Conservation (phyloP, 1,140 invertebrate genomes). For the Heliconius nattereri region DNA sequence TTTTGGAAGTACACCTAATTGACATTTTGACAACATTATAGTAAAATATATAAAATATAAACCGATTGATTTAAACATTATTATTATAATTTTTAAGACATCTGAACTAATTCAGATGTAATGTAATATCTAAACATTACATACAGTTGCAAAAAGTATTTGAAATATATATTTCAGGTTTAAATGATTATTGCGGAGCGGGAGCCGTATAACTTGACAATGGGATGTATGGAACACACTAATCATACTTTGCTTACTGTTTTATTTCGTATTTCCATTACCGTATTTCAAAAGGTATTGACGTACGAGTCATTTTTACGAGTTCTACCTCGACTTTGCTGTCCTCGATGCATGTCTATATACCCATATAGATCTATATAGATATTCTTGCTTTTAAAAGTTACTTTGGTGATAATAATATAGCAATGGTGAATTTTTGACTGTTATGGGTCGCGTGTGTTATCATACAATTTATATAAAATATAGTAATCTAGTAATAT, state of each 20-base stretch:
- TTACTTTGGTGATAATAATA: conserved; percentile 15
- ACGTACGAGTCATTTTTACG: conserved; percentile 78
- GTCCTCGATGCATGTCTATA: conserved; percentile 17
- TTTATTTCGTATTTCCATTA: conserved; percentile 81
- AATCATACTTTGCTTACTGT: conserved; percentile 80
- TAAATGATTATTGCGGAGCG: conserved; percentile 65
- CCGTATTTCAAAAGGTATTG: conserved; percentile 80
- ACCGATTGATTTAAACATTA: too few species aligned
- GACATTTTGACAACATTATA: too few species aligned
- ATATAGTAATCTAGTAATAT: too few species aligned
- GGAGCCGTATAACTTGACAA: conserved; percentile 70
- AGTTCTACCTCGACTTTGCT: conserved; percentile 60
- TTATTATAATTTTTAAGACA: background rate
- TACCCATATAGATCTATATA: background rate
- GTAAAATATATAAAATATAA: too few species aligned
- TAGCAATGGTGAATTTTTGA: background rate
- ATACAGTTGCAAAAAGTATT: conserved; percentile 39
- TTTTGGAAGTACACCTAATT: too few species aligned
- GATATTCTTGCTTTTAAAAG: conserved; percentile 28
- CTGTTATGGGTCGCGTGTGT: too few species aligned
- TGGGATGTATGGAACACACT: conserved; percentile 75
- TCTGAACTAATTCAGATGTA: too few species aligned
- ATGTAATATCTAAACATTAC: too few species aligned
- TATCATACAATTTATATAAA: too few species aligned
- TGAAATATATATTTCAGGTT: conserved; percentile 61